Percentiles rank a stretch among this genome's conserved stretches.
Evolutionary conservation across 2,113 vertebrate species (phyloP).

Genomic region (Piprites chloris): DNA sequence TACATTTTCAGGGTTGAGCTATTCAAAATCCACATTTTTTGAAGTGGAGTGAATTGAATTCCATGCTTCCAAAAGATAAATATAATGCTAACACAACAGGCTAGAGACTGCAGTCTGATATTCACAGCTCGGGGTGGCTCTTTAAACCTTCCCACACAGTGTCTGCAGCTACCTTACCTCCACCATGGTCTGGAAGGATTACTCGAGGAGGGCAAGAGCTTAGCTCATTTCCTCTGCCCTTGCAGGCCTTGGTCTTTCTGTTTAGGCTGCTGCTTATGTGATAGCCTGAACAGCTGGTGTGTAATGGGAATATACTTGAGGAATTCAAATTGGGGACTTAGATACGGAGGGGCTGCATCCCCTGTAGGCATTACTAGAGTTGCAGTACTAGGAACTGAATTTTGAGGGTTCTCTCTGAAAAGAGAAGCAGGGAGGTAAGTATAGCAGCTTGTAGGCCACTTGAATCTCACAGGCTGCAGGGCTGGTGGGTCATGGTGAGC

Average conservation of each 20-base stretch:
- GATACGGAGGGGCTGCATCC: neutral
- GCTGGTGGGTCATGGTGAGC: neutral
- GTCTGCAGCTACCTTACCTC: neutral
- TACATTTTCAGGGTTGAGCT: slow-evolving; percentile 36
- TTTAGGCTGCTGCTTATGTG: neutral
- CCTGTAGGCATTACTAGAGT: neutral
- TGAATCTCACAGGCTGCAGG: rapidly evolving
- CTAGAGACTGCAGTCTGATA: neutral
- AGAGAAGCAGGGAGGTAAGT: neutral
- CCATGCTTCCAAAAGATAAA: neutral
- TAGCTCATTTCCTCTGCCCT: neutral
- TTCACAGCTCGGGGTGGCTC: neutral
- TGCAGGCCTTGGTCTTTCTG: neutral
- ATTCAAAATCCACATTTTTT: slow-evolving; percentile 35
- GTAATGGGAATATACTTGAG: neutral
- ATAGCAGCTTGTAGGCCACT: neutral
- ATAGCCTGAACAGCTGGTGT: slow-evolving; percentile 5
- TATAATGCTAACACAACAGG: neutral
- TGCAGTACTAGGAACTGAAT: neutral
- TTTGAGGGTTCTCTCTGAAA: neutral
- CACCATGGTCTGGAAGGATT: neutral
- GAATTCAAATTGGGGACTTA: neutral
- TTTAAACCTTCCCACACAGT: neutral
- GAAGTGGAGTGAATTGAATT: slow-evolving; percentile 21
- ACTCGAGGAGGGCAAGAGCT: neutral